A percentile compares a stretch with the other conserved stretches of the same genome.
Evolutionary conservation across 2,888 invertebrate species (phyloP).

Genomic region (Caenorhabditis sinica): DNA sequence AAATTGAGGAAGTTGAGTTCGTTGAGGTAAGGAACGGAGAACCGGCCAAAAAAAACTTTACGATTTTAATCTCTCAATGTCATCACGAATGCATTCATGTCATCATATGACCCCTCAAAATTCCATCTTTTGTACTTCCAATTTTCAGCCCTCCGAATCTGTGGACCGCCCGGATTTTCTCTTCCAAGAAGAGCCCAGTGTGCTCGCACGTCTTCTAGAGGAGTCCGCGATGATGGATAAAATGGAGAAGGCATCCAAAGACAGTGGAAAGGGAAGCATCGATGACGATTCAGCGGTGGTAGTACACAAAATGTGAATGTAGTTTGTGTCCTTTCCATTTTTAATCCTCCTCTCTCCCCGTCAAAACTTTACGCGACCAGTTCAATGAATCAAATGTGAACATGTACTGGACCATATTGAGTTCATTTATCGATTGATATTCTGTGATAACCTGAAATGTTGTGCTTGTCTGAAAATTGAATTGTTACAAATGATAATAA

Average conservation of each 20-base stretch:
- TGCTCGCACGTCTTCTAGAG: slow-evolving; percentile 53
- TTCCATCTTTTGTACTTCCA: not conserved
- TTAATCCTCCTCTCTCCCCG: slow-evolving; percentile 12
- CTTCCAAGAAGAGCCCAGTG: slow-evolving; percentile 35
- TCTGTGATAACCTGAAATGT: not conserved
- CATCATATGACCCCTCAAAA: slow-evolving; percentile 3
- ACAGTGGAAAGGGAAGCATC: slow-evolving; percentile 63
- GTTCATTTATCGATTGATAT: slow-evolving; percentile 6
- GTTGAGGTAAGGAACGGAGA: slow-evolving; percentile 28
- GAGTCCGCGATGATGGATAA: slow-evolving; percentile 49
- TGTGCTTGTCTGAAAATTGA: not conserved
- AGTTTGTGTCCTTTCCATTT: slow-evolving; percentile 12
- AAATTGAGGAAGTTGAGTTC: slow-evolving; percentile 42
- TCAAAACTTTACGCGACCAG: slow-evolving; percentile 23
- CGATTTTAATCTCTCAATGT: slow-evolving; percentile 27
- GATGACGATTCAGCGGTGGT: slow-evolving; percentile 51
- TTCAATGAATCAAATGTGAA: slow-evolving; percentile 38
- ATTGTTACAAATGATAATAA: not conserved
- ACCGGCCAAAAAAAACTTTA: not conserved
- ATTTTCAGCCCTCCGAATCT: slow-evolving; percentile 37
- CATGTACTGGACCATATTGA: slow-evolving; percentile 38
- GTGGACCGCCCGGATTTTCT: slow-evolving; percentile 47
- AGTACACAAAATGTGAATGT: slow-evolving; percentile 53
- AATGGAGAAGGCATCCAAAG: slow-evolving; percentile 38
- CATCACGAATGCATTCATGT: slow-evolving; percentile 6